Base-by-base conservation (phyloP, 2,797 vertebrate species). In the Rhinichthys osculus region DNA sequence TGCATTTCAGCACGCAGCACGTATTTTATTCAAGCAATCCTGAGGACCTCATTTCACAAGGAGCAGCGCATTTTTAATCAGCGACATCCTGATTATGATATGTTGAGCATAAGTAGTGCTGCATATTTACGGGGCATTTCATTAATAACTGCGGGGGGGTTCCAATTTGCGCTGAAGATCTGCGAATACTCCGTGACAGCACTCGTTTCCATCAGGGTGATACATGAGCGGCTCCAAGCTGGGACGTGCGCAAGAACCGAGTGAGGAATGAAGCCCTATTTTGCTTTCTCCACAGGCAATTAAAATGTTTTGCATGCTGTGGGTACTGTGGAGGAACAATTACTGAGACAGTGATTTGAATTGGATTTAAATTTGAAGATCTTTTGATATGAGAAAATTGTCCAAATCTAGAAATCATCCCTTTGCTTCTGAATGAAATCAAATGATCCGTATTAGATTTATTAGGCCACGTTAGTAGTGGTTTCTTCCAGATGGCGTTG, bases 31-130 rank as follows among this genome's bases (percentile, higher is more conserved):
- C 84, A 86, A 85, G 90, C 89, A 90, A 90, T 87, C 87, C 70
- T 1, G 23, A 72, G 67, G 66, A 90, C 86, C 91, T 91, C 90
- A 88, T 94, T 93, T 92, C 91, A 88, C 87, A 86, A 76, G 87
- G 87, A 91, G 90, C 67, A 27, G 42, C 0, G 85, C 86, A 85
- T 91, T 93, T 76, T 90, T 94, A 92, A 94, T 94, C 92, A 93
- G 90, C 86, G 35, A 64, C 54, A 83, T 92, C 91, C 92, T 94
- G 92, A 94, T 94, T 92, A 89, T 92, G 90, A 93, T 93, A 92
- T 91, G 91, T 89, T 87, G 88, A 88, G 88, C 89, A 81, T 88
- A 11, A 73, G 88, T 91, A 92, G 90, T 87, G 84, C 38, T 59
- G 89, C 88, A 87, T 88, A 92, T 82, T 87, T 90, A 91, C 87